Percentiles rank a stretch among this genome's conserved stretches.
Evolutionary conservation across 2,797 vertebrate species (phyloP).

Genomic region (Poecilia wingei): DNA sequence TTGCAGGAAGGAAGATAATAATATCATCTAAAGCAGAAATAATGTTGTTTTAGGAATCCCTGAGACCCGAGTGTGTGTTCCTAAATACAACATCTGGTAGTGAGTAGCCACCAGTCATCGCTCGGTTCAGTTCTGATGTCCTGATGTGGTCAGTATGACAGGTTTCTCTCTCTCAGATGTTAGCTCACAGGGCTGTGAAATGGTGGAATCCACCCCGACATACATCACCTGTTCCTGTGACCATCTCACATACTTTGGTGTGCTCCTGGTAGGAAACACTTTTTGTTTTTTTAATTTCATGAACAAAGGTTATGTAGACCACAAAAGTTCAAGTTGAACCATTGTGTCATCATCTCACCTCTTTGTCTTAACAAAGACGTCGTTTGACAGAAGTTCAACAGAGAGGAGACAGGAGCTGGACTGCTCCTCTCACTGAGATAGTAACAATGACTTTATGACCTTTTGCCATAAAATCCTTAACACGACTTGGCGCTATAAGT

Average conservation of each 20-base stretch:
- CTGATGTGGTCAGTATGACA: background rate
- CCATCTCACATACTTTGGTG: slow-evolving; percentile 68
- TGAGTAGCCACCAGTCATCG: slow-evolving; percentile 33
- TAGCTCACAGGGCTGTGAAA: background rate
- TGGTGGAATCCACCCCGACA: background rate
- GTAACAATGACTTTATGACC: no score
- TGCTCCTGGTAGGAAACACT: slow-evolving; percentile 56
- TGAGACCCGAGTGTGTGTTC: slow-evolving; percentile 31
- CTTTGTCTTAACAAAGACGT: no score
- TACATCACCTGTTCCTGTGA: slow-evolving; percentile 54
- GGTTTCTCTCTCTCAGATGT: background rate
- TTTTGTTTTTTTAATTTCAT: background rate
- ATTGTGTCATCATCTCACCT: no score
- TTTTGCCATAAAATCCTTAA: no score
- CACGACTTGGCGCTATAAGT: no score
- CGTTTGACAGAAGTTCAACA: no score
- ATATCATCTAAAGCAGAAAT: background rate
- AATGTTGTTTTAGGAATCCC: slow-evolving; percentile 31
- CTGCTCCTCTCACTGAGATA: no score
- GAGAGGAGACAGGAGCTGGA: no score
- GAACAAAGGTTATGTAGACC: background rate
- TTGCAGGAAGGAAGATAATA: background rate
- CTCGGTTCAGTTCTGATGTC: background rate
- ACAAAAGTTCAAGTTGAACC: background rate
- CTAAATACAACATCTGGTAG: slow-evolving; percentile 7